Evolutionary conservation across 2,797 vertebrate genomes (phyloP), one percentile per base, ranked within the genome.

Genomic region (Zenarchopterus dispar): DNA sequence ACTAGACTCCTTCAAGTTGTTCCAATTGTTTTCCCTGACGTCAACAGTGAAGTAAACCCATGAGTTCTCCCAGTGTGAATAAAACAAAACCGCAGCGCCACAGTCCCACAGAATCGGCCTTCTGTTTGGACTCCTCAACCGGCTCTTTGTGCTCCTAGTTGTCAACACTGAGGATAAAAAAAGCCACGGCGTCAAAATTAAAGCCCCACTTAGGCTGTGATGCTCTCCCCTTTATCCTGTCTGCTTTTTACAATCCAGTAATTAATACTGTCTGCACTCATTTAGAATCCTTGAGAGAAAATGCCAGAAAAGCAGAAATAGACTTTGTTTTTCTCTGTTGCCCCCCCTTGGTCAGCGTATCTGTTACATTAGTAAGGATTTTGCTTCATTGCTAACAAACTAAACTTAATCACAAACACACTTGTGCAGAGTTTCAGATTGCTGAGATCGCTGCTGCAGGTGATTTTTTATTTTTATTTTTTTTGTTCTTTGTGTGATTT

Each of bases 81-180:
- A 46, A 49, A 74, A 77, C 63, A 72, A 61, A 51, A 55, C 33
- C 50, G 17, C 50, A 19, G 52, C 64, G 62, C 67, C 54, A 41
- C 28, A 47, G 54, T 39, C 11, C 52, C 44, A 44, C 58, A 80
- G 70, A 84, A 84, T 82, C 76, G 23, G 4, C 18, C 71, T 73
- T 78, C 79, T 89, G 84, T 87, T 74, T 41, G 2, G 56, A 62
- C 67, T 49, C 26, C 8, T 81, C 86, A 84, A 78, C 53, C n/a
- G 67, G n/a, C 28, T 78, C 84, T 83, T 90, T 88, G 85, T 89
- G 24, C 53, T 74, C 24, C 26, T 17, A 0, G 13, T 57, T 47
- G 56, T 76, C 67, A 75, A 60, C 75, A 55, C 8, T 0, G 45
- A 55, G 47, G 51, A 53, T 61, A 42, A 67, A 78, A 77, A 82